A percentile compares a stretch with the other conserved stretches of the same genome.
Evolutionary conservation across 1,140 invertebrate genomes (phyloP).

Genomic region (Pseudomyrmex concolor): DNA sequence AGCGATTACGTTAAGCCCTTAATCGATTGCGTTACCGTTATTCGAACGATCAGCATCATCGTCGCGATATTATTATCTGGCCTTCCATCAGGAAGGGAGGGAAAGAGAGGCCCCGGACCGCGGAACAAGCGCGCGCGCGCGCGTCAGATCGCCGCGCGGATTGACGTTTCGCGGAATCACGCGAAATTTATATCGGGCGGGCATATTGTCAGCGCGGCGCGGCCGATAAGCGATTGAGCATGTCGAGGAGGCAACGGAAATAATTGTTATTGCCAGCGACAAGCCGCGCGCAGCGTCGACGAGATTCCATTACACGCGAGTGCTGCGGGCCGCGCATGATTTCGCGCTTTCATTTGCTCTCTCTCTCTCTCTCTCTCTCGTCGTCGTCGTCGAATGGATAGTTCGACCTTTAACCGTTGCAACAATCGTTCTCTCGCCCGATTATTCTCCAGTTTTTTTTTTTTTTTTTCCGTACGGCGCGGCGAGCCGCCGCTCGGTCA

Average conservation of each 20-base stretch:
- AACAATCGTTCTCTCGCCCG: constrained; percentile 31
- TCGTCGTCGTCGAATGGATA: background rate
- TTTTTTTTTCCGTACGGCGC: background rate
- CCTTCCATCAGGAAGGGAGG: background rate
- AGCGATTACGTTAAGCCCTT: constrained; percentile 61
- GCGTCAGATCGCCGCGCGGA: constrained; percentile 24
- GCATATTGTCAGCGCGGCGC: constrained; percentile 11
- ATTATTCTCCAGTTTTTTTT: constrained; percentile 13
- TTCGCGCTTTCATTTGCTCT: background rate
- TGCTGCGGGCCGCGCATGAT: constrained; percentile 9
- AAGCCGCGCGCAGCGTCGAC: constrained; percentile 70
- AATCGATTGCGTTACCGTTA: constrained; percentile 58
- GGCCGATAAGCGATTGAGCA: constrained; percentile 37
- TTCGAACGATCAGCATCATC: constrained; percentile 51
- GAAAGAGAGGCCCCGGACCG: too few species aligned
- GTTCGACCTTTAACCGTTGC: constrained; percentile 2
- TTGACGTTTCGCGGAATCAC: constrained; percentile 65
- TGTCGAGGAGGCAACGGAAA: constrained; percentile 62
- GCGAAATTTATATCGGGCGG: constrained; percentile 65
- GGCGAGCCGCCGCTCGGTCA: background rate
- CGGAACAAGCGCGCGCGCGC: background rate
- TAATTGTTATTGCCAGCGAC: constrained; percentile 78
- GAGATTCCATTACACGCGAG: constrained; percentile 73
- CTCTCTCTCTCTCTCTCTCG: too few species aligned
- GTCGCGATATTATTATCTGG: constrained; percentile 62